These are phyloP conservation scores for Nasonia oneida DNA, from an alignment of 2,888 invertebrate species.

Conservation along the genomic window DNA sequence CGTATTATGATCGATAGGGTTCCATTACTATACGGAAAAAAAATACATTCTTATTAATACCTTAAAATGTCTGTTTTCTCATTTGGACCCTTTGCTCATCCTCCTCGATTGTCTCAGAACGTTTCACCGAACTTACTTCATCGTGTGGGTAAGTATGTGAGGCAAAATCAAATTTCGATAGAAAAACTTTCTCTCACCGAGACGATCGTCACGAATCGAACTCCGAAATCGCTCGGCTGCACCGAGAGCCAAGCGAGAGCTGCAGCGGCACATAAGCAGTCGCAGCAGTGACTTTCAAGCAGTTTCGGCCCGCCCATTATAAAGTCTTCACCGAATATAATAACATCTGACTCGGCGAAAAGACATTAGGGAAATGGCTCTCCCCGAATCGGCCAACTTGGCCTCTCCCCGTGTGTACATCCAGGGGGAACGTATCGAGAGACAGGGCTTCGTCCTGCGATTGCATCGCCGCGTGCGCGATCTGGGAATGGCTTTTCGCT, in stretches of 20 bases:
- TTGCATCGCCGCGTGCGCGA: neutral
- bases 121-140: neutral
- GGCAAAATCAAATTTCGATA: neutral
- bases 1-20: slow-evolving; percentile 76
- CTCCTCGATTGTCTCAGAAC: neutral
- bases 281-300: slow-evolving; percentile 73
- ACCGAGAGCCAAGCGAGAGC: neutral
- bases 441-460: too few relatives aligned
- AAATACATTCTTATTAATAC: slow-evolving; percentile 78
- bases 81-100: neutral
- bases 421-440: slow-evolving; percentile 16
- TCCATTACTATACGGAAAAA: slow-evolving; percentile 74
- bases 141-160: too few relatives aligned
- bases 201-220: neutral
- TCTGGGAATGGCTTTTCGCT: slow-evolving; percentile 32
- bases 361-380: slow-evolving; percentile 78
- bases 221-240: slow-evolving; percentile 25
- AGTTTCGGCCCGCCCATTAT: slow-evolving; percentile 77
- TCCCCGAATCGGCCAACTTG: slow-evolving; percentile 66
- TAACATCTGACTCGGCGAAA: slow-evolving; percentile 76
- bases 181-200: neutral
- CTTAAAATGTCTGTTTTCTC: slow-evolving; percentile 62
- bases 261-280: neutral
- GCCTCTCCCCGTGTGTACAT: neutral
- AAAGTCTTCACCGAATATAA: slow-evolving; percentile 79